phyloP scores from a whole-genome alignment of 1,140 invertebrate species.

The Pinna nobilis region DNA sequence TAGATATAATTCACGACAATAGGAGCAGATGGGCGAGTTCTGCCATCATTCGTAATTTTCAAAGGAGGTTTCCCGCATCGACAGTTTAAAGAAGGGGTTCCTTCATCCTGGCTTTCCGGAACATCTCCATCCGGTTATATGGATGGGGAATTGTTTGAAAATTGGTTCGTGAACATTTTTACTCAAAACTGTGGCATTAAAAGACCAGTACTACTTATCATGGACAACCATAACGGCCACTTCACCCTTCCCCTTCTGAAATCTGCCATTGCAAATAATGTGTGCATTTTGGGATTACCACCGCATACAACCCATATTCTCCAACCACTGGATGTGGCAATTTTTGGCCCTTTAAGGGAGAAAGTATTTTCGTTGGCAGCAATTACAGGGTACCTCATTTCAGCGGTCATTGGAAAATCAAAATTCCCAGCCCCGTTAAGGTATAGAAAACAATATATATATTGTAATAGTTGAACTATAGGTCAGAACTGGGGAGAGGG shows the following conservation, averaged over 20 bases:
- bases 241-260: background rate
- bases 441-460: background rate
- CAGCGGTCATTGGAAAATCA: conserved; percentile 3
- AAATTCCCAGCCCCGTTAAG: background rate
- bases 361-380: background rate
- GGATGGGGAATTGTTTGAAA: conserved; percentile 11
- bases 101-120: conserved; percentile 5
- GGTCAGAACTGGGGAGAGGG: too few relatives aligned
- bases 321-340: conserved; percentile 16
- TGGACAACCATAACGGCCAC: conserved; percentile 11
- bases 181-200: background rate
- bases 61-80: conserved; percentile 10
- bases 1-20: too few relatives aligned
- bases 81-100: conserved; percentile 11
- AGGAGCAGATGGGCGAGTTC: conserved; percentile 2
- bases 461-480: background rate
- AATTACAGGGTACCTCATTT: background rate
- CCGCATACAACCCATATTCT: conserved; percentile 9
- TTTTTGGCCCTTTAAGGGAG: conserved; percentile 24
- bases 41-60: conserved; percentile 26
- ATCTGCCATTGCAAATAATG: background rate
- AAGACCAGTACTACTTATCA: background rate
- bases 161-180: conserved; percentile 21
- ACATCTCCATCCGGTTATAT: conserved; percentile 15
- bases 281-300: background rate